These are phyloP conservation scores for Drosophila robusta DNA, from an alignment of 2,888 invertebrate species.

Conservation along the genomic window DNA sequence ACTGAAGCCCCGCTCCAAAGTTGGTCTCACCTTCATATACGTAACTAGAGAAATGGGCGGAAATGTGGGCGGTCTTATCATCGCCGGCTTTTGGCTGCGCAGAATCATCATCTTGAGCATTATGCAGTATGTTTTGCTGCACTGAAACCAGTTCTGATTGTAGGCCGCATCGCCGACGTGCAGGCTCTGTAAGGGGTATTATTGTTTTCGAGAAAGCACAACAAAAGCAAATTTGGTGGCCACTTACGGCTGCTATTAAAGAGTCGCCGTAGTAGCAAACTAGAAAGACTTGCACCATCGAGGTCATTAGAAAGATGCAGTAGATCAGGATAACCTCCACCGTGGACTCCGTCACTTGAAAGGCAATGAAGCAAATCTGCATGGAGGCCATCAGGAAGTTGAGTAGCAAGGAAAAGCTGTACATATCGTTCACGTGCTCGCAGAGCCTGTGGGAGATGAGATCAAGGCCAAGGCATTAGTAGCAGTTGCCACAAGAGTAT, in stretches of 20 bases:
- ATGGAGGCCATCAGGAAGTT: slow-evolving; percentile 82
- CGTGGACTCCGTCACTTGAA: slow-evolving; percentile 79
- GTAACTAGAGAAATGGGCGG: slow-evolving; percentile 79
- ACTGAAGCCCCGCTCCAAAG: background rate
- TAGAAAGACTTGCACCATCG: slow-evolving; percentile 80
- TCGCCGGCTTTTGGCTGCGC: slow-evolving; percentile 77
- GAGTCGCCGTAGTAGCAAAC: slow-evolving; percentile 81
- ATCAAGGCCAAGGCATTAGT: no score
- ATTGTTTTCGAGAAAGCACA: background rate
- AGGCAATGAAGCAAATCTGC: slow-evolving; percentile 83
- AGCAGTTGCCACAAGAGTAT: no score
- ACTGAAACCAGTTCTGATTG: slow-evolving; percentile 79
- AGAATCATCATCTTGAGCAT: slow-evolving; percentile 70
- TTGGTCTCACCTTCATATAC: slow-evolving; percentile 74
- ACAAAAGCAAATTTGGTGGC: background rate
- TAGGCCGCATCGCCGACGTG: slow-evolving; percentile 78
- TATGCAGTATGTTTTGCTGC: slow-evolving; percentile 64
- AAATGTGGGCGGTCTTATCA: slow-evolving; percentile 80
- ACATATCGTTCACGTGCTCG: slow-evolving; percentile 66
- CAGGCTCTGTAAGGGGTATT: slow-evolving; percentile 61
- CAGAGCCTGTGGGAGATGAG: slow-evolving; percentile 60
- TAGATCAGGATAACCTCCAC: slow-evolving; percentile 76
- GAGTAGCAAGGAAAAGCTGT: slow-evolving; percentile 76
- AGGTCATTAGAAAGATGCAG: slow-evolving; percentile 75
- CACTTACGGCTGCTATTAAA: slow-evolving; percentile 74